phyloP scores from a whole-genome alignment of 2,888 invertebrate genomes.

The Homarus gammarus region DNA sequence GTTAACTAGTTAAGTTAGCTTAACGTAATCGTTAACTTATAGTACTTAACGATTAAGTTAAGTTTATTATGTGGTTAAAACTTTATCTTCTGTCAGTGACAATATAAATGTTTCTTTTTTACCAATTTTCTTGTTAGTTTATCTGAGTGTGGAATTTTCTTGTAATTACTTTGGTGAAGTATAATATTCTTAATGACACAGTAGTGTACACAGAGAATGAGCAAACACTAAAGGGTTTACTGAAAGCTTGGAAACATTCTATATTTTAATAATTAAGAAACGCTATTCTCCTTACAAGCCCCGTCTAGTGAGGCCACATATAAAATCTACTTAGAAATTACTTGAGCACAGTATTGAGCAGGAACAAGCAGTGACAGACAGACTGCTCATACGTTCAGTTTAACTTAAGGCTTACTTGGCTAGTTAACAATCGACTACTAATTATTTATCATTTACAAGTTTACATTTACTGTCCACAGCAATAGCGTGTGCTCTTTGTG shows the following conservation, averaged over 20 bases:
- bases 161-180: no score
- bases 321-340: conserved; percentile 22
- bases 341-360: conserved; percentile 52
- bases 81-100: no score
- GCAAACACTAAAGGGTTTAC: no score
- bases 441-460: neutral
- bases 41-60: no score
- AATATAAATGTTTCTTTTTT: no score
- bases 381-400: neutral
- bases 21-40: no score
- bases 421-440: neutral
- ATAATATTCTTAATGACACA: no score
- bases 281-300: neutral
- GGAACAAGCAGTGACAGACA: neutral
- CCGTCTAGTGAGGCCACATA: neutral
- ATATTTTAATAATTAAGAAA: neutral
- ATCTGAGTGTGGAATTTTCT: no score
- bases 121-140: no score
- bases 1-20: no score
- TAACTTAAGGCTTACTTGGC: neutral
- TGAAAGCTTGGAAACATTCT: neutral
- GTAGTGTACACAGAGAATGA: no score
- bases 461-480: neutral
- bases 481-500: conserved; percentile 10
- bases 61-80: no score